These are phyloP conservation scores for Anoplius nigerrimus DNA, from an alignment of 2,888 invertebrate species.

Conservation along the genomic window DNA sequence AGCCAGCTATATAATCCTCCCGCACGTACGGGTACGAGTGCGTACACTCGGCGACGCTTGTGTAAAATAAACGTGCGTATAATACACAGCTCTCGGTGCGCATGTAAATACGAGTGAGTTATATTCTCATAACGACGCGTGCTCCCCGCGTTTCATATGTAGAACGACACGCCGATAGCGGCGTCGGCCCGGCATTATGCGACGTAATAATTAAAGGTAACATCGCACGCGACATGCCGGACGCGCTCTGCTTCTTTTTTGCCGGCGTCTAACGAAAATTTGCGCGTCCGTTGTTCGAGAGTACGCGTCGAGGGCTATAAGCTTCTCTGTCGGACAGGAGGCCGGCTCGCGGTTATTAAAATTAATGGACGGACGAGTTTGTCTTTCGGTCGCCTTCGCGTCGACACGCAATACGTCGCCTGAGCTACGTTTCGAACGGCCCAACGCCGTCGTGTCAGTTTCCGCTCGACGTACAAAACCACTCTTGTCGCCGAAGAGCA, in stretches of 20 bases:
- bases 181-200: background rate
- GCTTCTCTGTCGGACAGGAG: slow-evolving; percentile 1
- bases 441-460: too few species aligned
- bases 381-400: too few species aligned
- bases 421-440: too few species aligned
- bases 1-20: background rate
- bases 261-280: slow-evolving; percentile 1
- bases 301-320: slow-evolving; percentile 5
- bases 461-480: too few species aligned
- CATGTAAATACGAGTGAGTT: slow-evolving; percentile 2
- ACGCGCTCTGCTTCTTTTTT: slow-evolving; percentile 6
- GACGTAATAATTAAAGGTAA: slow-evolving; percentile 26
- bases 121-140: background rate
- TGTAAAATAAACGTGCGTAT: background rate
- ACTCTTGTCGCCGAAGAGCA: too few species aligned
- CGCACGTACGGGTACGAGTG: background rate
- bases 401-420: slow-evolving; percentile 10
- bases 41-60: background rate
- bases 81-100: too few species aligned
- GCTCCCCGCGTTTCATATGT: background rate
- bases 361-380: too few species aligned
- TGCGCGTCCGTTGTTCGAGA: slow-evolving; percentile 1
- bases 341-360: slow-evolving; percentile 9
- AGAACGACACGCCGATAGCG: slow-evolving; percentile 1
- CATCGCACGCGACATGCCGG: slow-evolving; percentile 9